A percentile compares a stretch with the other conserved stretches of the same genome.
These are phyloP conservation scores for Helostoma temminkii DNA, from an alignment of 2,797 vertebrate species.

Conservation along the genomic window DNA sequence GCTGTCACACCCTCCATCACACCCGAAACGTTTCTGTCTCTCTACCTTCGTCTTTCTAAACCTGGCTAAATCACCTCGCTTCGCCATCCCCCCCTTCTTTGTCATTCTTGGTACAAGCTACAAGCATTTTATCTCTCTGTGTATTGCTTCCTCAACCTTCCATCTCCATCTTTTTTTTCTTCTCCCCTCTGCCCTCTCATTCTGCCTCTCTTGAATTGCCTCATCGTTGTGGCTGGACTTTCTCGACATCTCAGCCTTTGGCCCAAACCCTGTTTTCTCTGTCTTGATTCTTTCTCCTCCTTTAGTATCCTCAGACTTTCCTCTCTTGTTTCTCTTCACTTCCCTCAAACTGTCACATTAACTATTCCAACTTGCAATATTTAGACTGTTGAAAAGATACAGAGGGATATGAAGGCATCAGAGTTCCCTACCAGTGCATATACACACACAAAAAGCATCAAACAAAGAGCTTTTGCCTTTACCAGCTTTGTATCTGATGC, in stretches of 20 bases:
- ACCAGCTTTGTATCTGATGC: constrained; percentile 7
- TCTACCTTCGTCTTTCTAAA: constrained; percentile 36
- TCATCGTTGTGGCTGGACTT: constrained; percentile 25
- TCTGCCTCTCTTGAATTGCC: constrained; percentile 10
- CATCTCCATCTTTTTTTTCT: background rate
- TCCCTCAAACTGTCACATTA: constrained; percentile 49
- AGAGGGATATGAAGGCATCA: constrained; percentile 36
- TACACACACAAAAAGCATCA: background rate
- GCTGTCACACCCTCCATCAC: constrained; percentile 48
- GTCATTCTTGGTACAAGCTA: constrained; percentile 28
- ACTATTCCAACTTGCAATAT: constrained; percentile 47
- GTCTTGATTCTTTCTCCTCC: constrained; percentile 2
- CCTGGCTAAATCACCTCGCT: constrained; percentile 8
- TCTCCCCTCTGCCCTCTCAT: constrained; percentile 17
- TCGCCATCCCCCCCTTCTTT: constrained; percentile 27
- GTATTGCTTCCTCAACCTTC: constrained; percentile 29
- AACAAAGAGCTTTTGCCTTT: constrained; percentile 6
- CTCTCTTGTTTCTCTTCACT: background rate
- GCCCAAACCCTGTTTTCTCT: constrained; percentile 35
- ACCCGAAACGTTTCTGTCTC: constrained; percentile 41
- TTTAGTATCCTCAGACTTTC: constrained; percentile 13
- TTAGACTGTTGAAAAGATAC: constrained; percentile 45
- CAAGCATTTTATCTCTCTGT: constrained; percentile 45
- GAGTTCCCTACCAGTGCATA: background rate
- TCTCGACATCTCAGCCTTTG: constrained; percentile 35